Conservation (phyloP, 2,888 invertebrate genomes). For the Ophioninae sp. region DNA sequence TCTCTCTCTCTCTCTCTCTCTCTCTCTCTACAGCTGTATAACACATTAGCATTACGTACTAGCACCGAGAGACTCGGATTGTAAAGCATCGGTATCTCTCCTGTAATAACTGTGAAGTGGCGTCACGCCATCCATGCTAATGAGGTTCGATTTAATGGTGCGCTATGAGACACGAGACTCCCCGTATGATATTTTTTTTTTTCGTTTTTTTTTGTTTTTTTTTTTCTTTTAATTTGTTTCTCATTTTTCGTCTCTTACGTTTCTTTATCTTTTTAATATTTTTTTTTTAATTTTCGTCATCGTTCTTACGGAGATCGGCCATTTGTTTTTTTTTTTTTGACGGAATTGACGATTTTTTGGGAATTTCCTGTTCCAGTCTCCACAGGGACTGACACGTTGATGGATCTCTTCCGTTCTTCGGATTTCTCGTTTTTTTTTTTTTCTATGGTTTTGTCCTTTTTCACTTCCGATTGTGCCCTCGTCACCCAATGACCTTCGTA, state of each 20-base stretch:
- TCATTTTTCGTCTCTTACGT: slow-evolving; percentile 45
- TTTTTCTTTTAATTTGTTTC: slow-evolving; percentile 27
- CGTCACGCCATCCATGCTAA: slow-evolving; percentile 76
- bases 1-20: slow-evolving; percentile 57
- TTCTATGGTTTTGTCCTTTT: neutral
- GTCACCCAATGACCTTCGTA: no score
- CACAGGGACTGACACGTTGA: neutral
- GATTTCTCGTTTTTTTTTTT: neutral
- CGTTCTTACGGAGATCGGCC: neutral
- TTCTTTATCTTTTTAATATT: slow-evolving; percentile 36
- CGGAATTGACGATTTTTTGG: slow-evolving; percentile 21
- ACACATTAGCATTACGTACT: slow-evolving; percentile 79
- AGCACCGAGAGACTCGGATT: slow-evolving; percentile 76
- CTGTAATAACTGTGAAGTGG: slow-evolving; percentile 80
- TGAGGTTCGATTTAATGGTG: slow-evolving; percentile 75
- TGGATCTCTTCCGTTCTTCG: no score
- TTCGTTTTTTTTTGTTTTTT: no score
- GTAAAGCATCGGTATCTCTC: slow-evolving; percentile 78
- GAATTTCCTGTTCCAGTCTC: slow-evolving; percentile 33
- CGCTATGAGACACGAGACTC: slow-evolving; percentile 65
- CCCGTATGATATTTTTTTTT: slow-evolving; percentile 54
- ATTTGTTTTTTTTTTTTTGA: slow-evolving; percentile 25
- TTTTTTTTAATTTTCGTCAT: slow-evolving; percentile 15
- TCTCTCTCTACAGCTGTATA: slow-evolving; percentile 68
- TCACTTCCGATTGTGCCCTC: slow-evolving; percentile 13